Base-by-base conservation (phyloP, 2,113 vertebrate species). In the Daphoenositta chrysoptera region DNA sequence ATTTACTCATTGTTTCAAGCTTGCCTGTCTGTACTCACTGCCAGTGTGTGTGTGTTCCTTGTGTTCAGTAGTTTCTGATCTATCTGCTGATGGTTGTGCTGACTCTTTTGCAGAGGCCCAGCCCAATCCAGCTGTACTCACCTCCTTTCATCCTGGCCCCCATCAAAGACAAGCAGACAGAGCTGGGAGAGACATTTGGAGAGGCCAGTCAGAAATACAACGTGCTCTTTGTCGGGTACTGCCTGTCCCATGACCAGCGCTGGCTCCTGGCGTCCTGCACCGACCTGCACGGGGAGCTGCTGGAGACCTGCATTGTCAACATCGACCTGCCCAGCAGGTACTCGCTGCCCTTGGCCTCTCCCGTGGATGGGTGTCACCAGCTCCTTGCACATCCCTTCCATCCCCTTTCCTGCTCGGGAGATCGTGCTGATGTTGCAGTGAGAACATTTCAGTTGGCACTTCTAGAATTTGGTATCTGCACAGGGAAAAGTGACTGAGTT, bases 241-340 rank as follows among this genome's bases (percentile, higher is more conserved):
- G 99, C 93, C 98, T 99, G 86, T 99, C 99, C 68, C 99, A 99
- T 3, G 99, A 99, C 96, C 99, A 99, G 98, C 99, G 99, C 73
- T 99, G 99, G 99, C 98, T 99, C 63, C 97, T 99, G 96, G 99
- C 99, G 21, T 99, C 99, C 95, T 99, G 99, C 97, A 99, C 99
- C 1, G 99, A 99, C 97, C 99, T 99, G 96, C 98, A 99, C 8
- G 99, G 99, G 56, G 99, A 99, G 90, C 95, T 99, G 58, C 28
- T 99, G 90, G 99, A 99, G 95, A 99, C 99, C 75, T 99, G 98
- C 95, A 97, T 99, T 42, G 99, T 99, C 92, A 99, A 99, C 95
- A 98, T 99, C 10, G 99, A 99, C 89, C 98, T 99, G 83, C 99
- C 99, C 64, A 99, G 98, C 98, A 99, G 99, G 87, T 90, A 83